Evolutionary conservation across 2,113 vertebrate genomes (phyloP).

Genomic region (Grallaria varia): DNA sequence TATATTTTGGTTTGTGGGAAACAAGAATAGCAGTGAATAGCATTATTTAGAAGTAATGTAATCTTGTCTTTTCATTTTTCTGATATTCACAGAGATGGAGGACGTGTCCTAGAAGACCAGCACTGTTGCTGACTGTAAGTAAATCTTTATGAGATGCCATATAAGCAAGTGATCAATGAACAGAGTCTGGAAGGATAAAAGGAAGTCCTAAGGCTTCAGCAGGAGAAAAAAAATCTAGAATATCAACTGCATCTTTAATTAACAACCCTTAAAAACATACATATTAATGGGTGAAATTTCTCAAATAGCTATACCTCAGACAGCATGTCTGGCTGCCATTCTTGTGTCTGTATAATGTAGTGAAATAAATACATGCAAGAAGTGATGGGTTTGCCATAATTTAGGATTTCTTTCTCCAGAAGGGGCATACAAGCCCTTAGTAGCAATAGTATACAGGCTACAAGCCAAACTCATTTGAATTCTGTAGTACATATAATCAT

Average conservation of each 20-base stretch:
- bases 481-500: neutral
- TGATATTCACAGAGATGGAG: neutral
- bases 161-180: neutral
- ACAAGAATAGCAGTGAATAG: neutral
- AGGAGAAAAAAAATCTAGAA: neutral
- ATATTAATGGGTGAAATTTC: rapidly evolving
- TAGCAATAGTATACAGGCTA: neutral
- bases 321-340: neutral
- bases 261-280: neutral
- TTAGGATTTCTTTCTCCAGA: neutral
- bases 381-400: rapidly evolving
- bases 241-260: neutral
- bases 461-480: neutral
- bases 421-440: neutral
- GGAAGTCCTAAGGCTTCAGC: neutral
- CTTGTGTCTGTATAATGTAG: neutral
- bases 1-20: neutral
- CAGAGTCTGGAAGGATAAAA: neutral
- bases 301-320: neutral
- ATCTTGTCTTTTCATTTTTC: neutral
- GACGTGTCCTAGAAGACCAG: neutral
- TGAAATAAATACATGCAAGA: neutral
- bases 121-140: neutral
- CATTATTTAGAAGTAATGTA: neutral
- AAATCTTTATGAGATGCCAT: neutral